Conservation (phyloP, 2,113 vertebrate species). For the Otus sunia region DNA sequence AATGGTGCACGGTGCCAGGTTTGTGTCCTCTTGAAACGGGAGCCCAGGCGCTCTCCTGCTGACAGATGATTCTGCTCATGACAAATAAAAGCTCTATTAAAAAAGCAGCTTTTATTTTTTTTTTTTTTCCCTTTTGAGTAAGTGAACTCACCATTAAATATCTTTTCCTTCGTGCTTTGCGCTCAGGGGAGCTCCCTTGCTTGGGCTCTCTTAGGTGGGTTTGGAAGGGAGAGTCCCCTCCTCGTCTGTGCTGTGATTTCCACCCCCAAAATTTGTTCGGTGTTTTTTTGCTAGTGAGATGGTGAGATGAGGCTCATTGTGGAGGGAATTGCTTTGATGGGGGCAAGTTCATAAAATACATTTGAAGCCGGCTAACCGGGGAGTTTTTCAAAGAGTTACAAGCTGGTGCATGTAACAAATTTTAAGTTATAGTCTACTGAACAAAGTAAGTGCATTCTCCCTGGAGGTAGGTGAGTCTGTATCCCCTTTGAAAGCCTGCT, state of each 20-base stretch:
- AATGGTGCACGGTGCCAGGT: neutral
- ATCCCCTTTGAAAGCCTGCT: constrained; percentile 52
- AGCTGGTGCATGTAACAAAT: constrained; percentile 51
- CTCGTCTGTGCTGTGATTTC: neutral
- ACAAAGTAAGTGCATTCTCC: constrained; percentile 52
- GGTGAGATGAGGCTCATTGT: neutral
- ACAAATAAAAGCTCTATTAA: neutral
- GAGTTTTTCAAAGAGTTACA: constrained; percentile 51
- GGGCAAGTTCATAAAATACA: constrained; percentile 5
- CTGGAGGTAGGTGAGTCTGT: constrained; percentile 24
- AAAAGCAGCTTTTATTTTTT: neutral
- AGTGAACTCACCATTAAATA: neutral
- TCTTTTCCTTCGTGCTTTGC: neutral
- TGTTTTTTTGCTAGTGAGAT: neutral
- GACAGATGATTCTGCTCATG: neutral
- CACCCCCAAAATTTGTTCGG: neutral
- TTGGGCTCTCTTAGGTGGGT: neutral
- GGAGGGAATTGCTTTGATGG: constrained; percentile 42
- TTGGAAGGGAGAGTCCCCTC: neutral
- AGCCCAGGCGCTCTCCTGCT: neutral
- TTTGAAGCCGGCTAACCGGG: constrained; percentile 29
- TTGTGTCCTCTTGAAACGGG: rapidly evolving
- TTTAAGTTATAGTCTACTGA: constrained; percentile 33
- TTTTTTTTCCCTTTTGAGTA: neutral
- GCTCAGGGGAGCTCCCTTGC: neutral